Conservation (phyloP, 2,888 invertebrate species). For the Schizotus pectinicornis region DNA sequence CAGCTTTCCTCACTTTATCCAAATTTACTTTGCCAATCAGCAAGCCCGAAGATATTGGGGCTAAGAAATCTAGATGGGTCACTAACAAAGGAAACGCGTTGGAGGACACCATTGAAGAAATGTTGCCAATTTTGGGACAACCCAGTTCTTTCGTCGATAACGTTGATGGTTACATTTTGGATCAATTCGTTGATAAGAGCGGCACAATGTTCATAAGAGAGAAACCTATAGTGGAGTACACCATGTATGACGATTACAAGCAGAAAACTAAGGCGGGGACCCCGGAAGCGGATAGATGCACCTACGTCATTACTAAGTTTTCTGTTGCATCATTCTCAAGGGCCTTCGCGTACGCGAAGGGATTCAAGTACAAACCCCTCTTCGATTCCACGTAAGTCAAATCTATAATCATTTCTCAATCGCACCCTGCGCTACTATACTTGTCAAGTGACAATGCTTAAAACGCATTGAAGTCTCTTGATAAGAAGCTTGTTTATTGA, state of each 20-base stretch:
- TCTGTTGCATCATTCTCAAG: slow-evolving; percentile 70
- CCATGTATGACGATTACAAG: slow-evolving; percentile 75
- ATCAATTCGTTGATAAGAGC: slow-evolving; percentile 57
- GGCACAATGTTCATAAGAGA: slow-evolving; percentile 73
- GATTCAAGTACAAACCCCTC: slow-evolving; percentile 65
- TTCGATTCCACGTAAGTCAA: slow-evolving; percentile 74
- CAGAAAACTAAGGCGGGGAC: slow-evolving; percentile 62
- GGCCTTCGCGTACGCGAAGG: slow-evolving; percentile 74
- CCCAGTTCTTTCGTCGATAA: slow-evolving; percentile 15
- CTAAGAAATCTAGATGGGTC: slow-evolving; percentile 70
- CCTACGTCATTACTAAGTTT: slow-evolving; percentile 76
- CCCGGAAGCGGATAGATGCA: slow-evolving; percentile 70
- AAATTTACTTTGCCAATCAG: slow-evolving; percentile 83
- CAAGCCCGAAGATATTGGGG: slow-evolving; percentile 69
- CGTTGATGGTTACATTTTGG: slow-evolving; percentile 56
- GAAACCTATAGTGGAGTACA: slow-evolving; percentile 69
- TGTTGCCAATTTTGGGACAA: slow-evolving; percentile 7
- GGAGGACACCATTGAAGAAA: slow-evolving; percentile 55
- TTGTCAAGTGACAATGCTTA: no score
- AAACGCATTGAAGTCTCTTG: no score
- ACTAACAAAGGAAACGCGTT: slow-evolving; percentile 71
- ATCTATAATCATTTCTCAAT: slow-evolving; percentile 1
- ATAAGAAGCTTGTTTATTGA: no score
- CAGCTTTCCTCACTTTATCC: slow-evolving; percentile 85
- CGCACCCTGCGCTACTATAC: no score